These are phyloP conservation scores for Oscheius myriophilus DNA, from an alignment of 2,888 invertebrate genomes.

Conservation along the genomic window DNA sequence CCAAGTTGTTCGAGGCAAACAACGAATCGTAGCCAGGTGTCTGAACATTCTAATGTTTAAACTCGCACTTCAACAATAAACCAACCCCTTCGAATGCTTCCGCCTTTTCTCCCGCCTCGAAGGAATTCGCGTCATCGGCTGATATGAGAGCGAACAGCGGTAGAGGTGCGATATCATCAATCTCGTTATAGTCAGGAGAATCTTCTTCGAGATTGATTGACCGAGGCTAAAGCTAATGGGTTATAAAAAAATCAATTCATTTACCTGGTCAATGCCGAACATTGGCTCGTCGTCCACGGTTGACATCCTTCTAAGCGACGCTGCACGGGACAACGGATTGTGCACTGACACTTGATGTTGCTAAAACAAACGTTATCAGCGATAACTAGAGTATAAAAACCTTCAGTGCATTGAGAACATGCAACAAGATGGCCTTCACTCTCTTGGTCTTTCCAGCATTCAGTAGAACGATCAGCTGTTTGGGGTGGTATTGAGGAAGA, in stretches of 20 bases:
- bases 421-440: slow-evolving; percentile 96
- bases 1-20: slow-evolving; percentile 80
- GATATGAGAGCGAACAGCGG: slow-evolving; percentile 94
- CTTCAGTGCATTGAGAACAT: slow-evolving; percentile 83
- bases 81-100: slow-evolving; percentile 25
- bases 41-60: slow-evolving; percentile 8
- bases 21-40: slow-evolving; percentile 81
- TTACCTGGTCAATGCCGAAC: slow-evolving; percentile 7
- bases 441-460: slow-evolving; percentile 97
- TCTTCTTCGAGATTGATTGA: slow-evolving; percentile 33
- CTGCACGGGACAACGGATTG: slow-evolving; percentile 54
- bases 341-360: slow-evolving; percentile 36
- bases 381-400: slow-evolving; percentile 16
- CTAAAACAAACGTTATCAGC: not conserved
- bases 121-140: slow-evolving; percentile 79
- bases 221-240: slow-evolving; percentile 3
- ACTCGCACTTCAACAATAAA: not conserved
- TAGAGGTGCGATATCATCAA: slow-evolving; percentile 95
- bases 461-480: slow-evolving; percentile 95
- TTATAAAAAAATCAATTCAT: not conserved
- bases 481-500: slow-evolving; percentile 97
- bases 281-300: slow-evolving; percentile 35
- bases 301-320: slow-evolving; percentile 52
- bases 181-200: slow-evolving; percentile 82
- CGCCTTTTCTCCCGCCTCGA: slow-evolving; percentile 38